phyloP scores from a whole-genome alignment of 1,140 invertebrate genomes.

The Macrotrachela quadricornifera region DNA sequence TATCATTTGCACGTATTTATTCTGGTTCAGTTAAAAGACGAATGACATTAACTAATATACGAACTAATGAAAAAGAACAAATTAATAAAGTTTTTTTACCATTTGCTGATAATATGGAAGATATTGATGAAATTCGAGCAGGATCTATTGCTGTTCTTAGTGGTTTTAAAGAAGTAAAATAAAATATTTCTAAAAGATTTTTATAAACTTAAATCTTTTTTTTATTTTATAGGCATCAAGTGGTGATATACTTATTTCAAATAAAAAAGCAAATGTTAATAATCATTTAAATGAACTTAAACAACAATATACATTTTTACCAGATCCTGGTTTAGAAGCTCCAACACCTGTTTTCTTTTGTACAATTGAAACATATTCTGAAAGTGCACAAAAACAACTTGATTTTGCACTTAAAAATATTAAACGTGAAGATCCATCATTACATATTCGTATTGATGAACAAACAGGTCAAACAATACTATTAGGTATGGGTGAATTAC shows the following conservation, averaged over 20 bases:
- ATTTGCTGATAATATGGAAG: constrained; percentile 60
- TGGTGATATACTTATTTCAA: constrained; percentile 51
- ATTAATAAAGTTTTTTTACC: constrained; percentile 44
- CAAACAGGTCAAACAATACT: constrained; percentile 68
- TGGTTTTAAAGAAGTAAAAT: constrained; percentile 42
- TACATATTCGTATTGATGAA: constrained; percentile 42
- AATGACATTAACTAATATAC: constrained; percentile 48
- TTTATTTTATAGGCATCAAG: constrained; percentile 40
- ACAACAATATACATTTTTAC: too few species aligned
- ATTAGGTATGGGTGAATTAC: constrained; percentile 78
- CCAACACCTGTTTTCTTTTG: constrained; percentile 91
- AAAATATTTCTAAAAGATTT: background rate
- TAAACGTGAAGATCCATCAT: constrained; percentile 74
- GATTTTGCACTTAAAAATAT: constrained; percentile 64
- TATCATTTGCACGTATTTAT: constrained; percentile 58
- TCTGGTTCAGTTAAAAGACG: too few species aligned
- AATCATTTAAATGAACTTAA: too few species aligned
- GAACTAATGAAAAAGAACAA: constrained; percentile 38
- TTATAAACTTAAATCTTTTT: background rate
- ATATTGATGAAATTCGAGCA: constrained; percentile 40
- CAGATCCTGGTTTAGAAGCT: constrained; percentile 24
- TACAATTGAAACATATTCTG: constrained; percentile 71
- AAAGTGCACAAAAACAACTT: constrained; percentile 47
- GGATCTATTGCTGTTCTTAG: constrained; percentile 77
- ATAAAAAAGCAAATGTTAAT: constrained; percentile 11